Conservation (phyloP, 2,797 vertebrate species). For the Oceanodroma leucorhoa region DNA sequence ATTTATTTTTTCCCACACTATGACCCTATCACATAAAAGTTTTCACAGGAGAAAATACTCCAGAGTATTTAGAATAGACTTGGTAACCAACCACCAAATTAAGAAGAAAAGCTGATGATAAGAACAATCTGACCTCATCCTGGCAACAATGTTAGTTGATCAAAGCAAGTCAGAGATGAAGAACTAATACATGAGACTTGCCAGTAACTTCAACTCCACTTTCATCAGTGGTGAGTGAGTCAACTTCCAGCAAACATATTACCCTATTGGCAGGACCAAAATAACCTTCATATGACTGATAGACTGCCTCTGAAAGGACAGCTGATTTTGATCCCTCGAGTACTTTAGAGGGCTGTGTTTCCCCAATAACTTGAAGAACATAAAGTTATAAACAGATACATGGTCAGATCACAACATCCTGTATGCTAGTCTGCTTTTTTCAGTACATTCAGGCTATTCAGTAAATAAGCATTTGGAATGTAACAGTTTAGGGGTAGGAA, state of each 20-base stretch:
- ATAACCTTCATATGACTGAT: background rate
- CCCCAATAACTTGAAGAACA: background rate
- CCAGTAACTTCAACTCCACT: background rate
- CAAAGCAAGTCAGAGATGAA: conserved; percentile 8
- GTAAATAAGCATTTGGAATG: conserved; percentile 9
- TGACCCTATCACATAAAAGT: background rate
- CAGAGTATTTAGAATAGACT: background rate
- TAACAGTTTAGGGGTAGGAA: background rate
- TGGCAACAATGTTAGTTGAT: background rate
- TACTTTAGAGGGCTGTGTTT: background rate
- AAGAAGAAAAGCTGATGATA: background rate
- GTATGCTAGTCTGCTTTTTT: background rate
- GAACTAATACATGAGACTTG: background rate
- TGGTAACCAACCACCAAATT: background rate
- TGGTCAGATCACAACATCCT: background rate
- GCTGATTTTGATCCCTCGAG: background rate
- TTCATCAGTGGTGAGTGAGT: background rate
- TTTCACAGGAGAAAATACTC: background rate
- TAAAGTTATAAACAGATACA: background rate
- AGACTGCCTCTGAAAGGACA: background rate
- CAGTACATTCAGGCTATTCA: background rate
- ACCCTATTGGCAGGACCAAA: background rate
- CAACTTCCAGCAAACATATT: conserved; percentile 1
- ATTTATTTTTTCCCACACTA: background rate
- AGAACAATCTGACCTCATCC: background rate